Conservation (phyloP, 2,888 invertebrate genomes). For the Oxycera nigricornis region DNA sequence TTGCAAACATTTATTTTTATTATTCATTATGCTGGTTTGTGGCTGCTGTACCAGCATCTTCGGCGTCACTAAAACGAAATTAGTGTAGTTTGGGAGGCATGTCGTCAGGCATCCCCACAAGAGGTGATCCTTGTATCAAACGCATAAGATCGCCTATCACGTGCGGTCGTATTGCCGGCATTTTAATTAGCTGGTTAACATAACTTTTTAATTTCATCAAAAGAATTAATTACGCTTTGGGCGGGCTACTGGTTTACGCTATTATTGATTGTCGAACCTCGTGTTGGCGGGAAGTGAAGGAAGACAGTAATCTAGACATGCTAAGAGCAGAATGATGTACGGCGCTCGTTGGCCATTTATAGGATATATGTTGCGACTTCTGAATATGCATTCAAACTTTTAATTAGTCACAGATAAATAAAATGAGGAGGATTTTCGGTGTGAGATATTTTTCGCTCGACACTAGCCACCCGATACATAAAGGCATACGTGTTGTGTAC, state of each 20-base stretch:
- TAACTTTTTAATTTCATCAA: conserved; percentile 42
- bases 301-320: conserved; percentile 19
- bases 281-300: neutral
- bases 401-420: conserved; percentile 5
- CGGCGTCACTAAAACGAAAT: conserved; percentile 40
- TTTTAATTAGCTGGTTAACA: conserved; percentile 43
- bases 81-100: conserved; percentile 39
- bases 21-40: conserved; percentile 32
- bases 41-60: conserved; percentile 7
- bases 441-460: no score
- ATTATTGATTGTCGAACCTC: conserved; percentile 13
- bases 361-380: neutral
- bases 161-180: conserved; percentile 35
- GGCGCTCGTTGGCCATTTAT: neutral
- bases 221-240: conserved; percentile 42
- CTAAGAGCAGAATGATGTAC: conserved; percentile 35
- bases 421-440: no score
- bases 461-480: no score
- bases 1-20: conserved; percentile 38
- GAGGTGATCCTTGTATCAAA: conserved; percentile 13
- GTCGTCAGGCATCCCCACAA: neutral
- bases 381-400: conserved; percentile 5
- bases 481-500: no score
- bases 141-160: conserved; percentile 24
- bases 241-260: conserved; percentile 38